Evolutionary conservation across 2,888 invertebrate genomes (phyloP).

Genomic region (Reticulitermes lucifugus): DNA sequence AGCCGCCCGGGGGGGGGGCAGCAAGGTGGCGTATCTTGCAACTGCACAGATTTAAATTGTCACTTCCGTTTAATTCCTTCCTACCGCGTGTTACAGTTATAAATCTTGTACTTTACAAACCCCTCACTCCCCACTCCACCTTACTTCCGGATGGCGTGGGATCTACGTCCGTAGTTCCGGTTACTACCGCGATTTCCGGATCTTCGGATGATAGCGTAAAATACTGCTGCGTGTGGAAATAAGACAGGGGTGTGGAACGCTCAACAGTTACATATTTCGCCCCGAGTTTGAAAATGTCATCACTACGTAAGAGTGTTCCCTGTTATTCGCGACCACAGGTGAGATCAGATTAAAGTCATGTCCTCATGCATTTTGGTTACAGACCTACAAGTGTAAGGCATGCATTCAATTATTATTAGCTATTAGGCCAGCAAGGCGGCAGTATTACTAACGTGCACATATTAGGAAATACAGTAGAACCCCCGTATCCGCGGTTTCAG

Average conservation of each 20-base stretch:
- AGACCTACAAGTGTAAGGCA: no score
- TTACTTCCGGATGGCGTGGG: conserved; percentile 3
- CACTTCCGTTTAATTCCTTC: conserved; percentile 34
- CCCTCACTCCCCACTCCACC: background rate
- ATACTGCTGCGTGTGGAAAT: background rate
- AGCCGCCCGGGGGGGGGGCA: background rate
- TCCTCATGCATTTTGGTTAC: no score
- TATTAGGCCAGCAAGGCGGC: no score
- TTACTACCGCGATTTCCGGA: conserved; percentile 30
- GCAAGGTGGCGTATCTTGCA: background rate
- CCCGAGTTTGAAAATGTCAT: no score
- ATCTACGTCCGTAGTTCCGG: conserved; percentile 22
- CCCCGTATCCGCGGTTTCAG: no score
- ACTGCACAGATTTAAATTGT: conserved; percentile 35
- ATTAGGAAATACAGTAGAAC: no score
- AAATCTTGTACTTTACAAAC: conserved; percentile 8
- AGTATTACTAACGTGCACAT: no score
- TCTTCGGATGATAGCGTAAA: conserved; percentile 27
- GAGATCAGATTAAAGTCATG: no score
- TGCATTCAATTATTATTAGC: no score
- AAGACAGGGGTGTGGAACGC: conserved; percentile 4
- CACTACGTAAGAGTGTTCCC: no score
- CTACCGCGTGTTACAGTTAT: conserved; percentile 5
- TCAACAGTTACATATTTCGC: no score
- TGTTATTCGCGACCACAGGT: no score